Evolutionary conservation across 2,113 vertebrate genomes (phyloP).

Genomic region (Cervus canadensis): DNA sequence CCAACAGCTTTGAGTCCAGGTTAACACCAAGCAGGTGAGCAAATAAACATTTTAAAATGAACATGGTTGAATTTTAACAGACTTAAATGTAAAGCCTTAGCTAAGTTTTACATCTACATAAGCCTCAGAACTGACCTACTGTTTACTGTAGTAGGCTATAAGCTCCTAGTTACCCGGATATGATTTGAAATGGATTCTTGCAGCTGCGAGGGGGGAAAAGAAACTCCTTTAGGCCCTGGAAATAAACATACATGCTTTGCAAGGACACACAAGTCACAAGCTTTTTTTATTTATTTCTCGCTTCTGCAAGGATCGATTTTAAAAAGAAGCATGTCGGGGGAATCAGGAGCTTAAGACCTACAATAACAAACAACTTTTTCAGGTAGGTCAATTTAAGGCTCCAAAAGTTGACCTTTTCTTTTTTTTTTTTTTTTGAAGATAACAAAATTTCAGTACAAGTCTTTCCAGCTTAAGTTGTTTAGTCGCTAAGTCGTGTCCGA

Average conservation of each 20-base stretch:
- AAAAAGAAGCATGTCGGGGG: conserved; percentile 79
- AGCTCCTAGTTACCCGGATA: conserved; percentile 72
- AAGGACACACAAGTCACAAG: conserved; percentile 71
- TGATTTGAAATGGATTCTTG: conserved; percentile 77
- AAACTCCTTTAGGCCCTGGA: conserved; percentile 64
- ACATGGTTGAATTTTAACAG: background rate
- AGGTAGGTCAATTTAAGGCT: conserved; percentile 76
- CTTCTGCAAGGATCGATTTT: conserved; percentile 79
- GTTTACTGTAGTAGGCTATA: conserved; percentile 61
- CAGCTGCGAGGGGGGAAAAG: conserved; percentile 73
- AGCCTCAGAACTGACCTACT: conserved; percentile 33
- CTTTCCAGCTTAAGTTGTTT: conserved; percentile 35
- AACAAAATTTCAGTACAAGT: conserved; percentile 38
- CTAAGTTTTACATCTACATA: conserved; percentile 7
- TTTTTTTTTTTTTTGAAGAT: background rate
- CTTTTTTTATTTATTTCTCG: conserved; percentile 74
- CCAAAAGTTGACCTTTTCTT: conserved; percentile 63
- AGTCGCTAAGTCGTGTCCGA: background rate
- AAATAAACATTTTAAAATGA: conserved; percentile 16
- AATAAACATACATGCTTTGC: conserved; percentile 56
- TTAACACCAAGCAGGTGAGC: conserved; percentile 95
- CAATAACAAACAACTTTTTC: conserved; percentile 77
- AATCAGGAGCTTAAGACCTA: conserved; percentile 79
- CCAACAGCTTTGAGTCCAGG: conserved; percentile 95
- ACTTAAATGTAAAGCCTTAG: conserved; percentile 7